A percentile compares a stretch with the other conserved stretches of the same genome.
phyloP scores from a whole-genome alignment of 1,140 invertebrate genomes.

The Triops longicaudatus region DNA sequence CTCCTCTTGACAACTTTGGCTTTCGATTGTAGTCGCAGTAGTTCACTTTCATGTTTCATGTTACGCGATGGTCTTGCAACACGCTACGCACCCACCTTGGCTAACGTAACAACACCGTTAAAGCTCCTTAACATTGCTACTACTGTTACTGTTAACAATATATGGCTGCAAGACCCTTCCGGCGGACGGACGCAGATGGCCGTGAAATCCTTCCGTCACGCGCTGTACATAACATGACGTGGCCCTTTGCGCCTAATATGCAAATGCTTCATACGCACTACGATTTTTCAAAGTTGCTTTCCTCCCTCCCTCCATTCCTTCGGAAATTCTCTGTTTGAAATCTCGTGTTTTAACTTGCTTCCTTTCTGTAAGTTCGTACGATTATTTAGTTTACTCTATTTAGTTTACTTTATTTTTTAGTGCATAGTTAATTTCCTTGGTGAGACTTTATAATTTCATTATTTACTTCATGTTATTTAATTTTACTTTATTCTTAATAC shows the following conservation, averaged over 20 bases:
- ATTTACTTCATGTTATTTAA: too few species aligned
- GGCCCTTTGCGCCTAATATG: neutral
- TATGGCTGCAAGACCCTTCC: neutral
- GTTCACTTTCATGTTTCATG: slow-evolving; percentile 5
- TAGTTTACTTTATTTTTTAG: too few species aligned
- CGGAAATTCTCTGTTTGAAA: neutral
- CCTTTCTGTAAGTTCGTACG: neutral
- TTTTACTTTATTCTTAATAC: too few species aligned
- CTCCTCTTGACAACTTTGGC: neutral
- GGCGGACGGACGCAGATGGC: slow-evolving; percentile 8
- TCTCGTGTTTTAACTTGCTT: neutral
- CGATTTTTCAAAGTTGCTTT: neutral
- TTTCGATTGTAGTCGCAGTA: neutral
- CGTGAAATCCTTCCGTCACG: slow-evolving; percentile 14
- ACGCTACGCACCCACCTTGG: neutral
- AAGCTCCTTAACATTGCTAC: neutral
- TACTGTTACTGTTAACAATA: neutral
- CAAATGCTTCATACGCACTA: neutral
- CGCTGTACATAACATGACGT: neutral
- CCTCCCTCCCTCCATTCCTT: neutral
- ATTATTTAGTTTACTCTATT: too few species aligned
- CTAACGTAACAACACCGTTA: neutral
- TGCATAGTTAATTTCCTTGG: too few species aligned
- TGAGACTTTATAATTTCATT: too few species aligned
- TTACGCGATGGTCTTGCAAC: neutral